These are phyloP conservation scores for Turritopsis dohrnii DNA, from an alignment of 30 jellyfish, hydroid and myxozoan species.

Conservation along the genomic window DNA sequence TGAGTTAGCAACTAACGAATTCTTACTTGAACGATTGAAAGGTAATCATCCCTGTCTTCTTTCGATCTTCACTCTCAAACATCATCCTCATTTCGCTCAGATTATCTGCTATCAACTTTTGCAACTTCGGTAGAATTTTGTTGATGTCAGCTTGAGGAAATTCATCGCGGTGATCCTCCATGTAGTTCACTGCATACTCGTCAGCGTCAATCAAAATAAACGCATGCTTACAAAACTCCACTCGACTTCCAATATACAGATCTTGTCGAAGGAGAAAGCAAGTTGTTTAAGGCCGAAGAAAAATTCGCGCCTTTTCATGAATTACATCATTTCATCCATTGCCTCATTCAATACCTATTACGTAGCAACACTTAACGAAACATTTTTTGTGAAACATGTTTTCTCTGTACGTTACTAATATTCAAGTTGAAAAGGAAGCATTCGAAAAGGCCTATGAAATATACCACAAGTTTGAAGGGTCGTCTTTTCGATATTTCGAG, in stretches of 20 bases:
- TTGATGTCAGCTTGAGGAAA: constrained; percentile 72
- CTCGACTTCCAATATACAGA: constrained; percentile 62
- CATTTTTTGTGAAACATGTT: no score
- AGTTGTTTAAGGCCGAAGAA: no score
- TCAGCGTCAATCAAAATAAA: constrained; percentile 83
- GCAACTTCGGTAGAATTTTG: constrained; percentile 50
- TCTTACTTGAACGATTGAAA: constrained; percentile 67
- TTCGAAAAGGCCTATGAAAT: no score
- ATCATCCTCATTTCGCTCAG: constrained; percentile 53
- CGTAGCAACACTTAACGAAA: no score
- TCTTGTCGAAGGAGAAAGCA: constrained; percentile 44
- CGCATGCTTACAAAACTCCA: constrained; percentile 74
- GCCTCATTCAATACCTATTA: no score
- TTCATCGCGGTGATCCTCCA: constrained; percentile 65
- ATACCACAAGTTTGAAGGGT: no score
- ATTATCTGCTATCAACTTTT: constrained; percentile 29
- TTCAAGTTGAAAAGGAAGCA: no score
- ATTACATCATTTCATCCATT: no score
- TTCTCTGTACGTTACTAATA: no score
- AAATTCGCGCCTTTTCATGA: no score
- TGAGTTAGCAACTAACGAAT: background rate
- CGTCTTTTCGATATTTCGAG: no score
- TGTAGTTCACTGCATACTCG: constrained; percentile 74
- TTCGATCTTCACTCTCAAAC: constrained; percentile 53
- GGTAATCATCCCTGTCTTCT: constrained; percentile 39